phyloP scores from a whole-genome alignment of 1,140 invertebrate species.

The Lineus longissimus region DNA sequence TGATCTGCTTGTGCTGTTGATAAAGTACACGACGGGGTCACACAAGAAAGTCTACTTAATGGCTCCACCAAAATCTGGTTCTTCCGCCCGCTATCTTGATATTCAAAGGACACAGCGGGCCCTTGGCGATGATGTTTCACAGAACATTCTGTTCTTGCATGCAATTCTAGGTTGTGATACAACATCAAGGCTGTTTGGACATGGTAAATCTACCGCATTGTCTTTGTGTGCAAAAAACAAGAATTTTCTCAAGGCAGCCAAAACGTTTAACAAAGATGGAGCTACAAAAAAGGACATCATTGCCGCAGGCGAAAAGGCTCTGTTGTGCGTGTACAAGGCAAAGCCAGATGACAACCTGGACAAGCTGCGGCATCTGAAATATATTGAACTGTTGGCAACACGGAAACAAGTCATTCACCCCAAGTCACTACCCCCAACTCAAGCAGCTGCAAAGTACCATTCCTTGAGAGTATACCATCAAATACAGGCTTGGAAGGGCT shows the following conservation, averaged over 20 bases:
- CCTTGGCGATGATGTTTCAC: not conserved
- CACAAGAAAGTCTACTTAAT: not conserved
- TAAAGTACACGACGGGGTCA: not conserved
- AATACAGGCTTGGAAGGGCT: not conserved
- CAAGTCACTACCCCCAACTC: not conserved
- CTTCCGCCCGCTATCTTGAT: not conserved
- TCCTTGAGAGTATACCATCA: not conserved
- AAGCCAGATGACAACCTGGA: not conserved
- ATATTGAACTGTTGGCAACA: not conserved
- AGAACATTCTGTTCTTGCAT: conserved; percentile 14
- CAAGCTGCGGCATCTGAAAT: not conserved
- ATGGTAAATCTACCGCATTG: conserved; percentile 11
- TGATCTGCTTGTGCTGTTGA: conserved; percentile 21
- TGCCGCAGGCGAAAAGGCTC: conserved; percentile 12
- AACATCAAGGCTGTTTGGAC: conserved; percentile 19
- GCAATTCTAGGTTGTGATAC: conserved; percentile 19
- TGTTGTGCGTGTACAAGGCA: conserved; percentile 15
- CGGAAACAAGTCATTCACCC: not conserved
- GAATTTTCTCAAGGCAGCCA: not conserved
- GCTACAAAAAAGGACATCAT: conserved; percentile 2
- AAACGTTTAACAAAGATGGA: not conserved
- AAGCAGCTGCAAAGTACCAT: conserved; percentile 1
- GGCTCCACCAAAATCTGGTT: not conserved
- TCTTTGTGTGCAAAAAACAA: not conserved
- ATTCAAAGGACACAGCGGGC: not conserved